A percentile compares a stretch with the other conserved stretches of the same genome.
phyloP scores from a whole-genome alignment of 2,888 invertebrate genomes.

The Melieria picta region DNA sequence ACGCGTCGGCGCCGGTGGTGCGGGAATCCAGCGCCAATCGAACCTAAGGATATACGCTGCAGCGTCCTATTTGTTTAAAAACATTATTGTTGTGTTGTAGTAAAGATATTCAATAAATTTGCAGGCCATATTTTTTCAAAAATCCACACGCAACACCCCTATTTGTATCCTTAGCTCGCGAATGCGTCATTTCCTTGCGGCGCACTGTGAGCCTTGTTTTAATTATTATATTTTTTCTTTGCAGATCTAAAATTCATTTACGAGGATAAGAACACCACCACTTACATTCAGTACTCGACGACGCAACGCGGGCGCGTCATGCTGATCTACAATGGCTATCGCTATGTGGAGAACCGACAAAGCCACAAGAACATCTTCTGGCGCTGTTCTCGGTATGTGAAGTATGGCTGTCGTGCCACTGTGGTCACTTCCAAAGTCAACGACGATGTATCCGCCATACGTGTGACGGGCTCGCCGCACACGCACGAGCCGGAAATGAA shows the following conservation, averaged over 20 bases:
- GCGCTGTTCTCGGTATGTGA: slow-evolving; percentile 66
- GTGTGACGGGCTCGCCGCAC: slow-evolving; percentile 63
- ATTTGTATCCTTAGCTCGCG: not conserved
- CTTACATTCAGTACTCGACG: slow-evolving; percentile 63
- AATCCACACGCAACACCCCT: slow-evolving; percentile 3
- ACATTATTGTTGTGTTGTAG: not conserved
- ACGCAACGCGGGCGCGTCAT: slow-evolving; percentile 65
- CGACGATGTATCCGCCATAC: slow-evolving; percentile 56
- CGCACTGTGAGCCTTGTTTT: too few species aligned
- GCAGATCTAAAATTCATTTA: slow-evolving; percentile 56
- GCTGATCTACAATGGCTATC: slow-evolving; percentile 65
- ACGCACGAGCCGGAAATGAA: slow-evolving; percentile 63
- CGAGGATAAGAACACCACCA: slow-evolving; percentile 57
- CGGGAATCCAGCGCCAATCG: slow-evolving; percentile 2
- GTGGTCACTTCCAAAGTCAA: slow-evolving; percentile 64
- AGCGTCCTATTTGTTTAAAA: not conserved
- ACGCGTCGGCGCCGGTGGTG: not conserved
- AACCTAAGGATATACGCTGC: not conserved
- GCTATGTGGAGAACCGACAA: slow-evolving; percentile 65
- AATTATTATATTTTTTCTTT: not conserved
- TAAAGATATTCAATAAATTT: not conserved
- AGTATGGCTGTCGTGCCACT: slow-evolving; percentile 64
- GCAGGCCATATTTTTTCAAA: not conserved
- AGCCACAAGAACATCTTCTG: slow-evolving; percentile 66
- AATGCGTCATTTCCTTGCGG: too few species aligned